Base-by-base conservation (phyloP, 2,888 invertebrate genomes). In the Norana najaformis region DNA sequence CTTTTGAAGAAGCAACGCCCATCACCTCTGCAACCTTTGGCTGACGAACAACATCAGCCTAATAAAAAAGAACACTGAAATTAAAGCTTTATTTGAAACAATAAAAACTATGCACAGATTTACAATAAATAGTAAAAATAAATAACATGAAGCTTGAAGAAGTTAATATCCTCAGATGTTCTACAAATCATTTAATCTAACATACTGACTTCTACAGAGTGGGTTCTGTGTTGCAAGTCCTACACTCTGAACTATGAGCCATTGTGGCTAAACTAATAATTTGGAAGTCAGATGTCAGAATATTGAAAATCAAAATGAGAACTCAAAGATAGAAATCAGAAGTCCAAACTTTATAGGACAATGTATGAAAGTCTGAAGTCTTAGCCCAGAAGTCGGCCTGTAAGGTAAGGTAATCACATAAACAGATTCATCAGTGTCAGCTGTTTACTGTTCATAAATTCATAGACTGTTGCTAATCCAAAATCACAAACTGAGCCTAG, bases 11-110 rank as follows among this genome's bases (percentile, higher is more conserved):
- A 85, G 85, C 85, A 6, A 85, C 85, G 18, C n/a, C 85, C 85
- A 85, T 85, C 36, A 85, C 85, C 37, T 85, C 85, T 35, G 85
- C 85, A 85, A 85, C 85, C 37, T 85, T 85, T 36, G 85, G 85
- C 85, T 85, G 85, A 85, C 85, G 85, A 85, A 85, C 85, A 85
- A 85, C 85, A 85, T 85, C 85, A 37, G 85, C 85, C 85, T 85
- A 69, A 69, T 41, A 18, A 38, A 35, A 41, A 85, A 36, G 30
- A 91, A 30, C 69, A 69, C 69, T 4, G 8, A 69, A 13, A 69
- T 69, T n/a, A 69, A n/a, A 6, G n/a, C 13, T 5, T 5, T n/a
- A 69, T 69, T 69, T 11, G n/a, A n/a, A 69, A 69, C 69, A 69
- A 69, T 4, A 69, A 69, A 69, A 30, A n/a, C 30, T 41, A 53